phyloP scores from a whole-genome alignment of 2,797 vertebrate genomes.

The Otus scops region DNA sequence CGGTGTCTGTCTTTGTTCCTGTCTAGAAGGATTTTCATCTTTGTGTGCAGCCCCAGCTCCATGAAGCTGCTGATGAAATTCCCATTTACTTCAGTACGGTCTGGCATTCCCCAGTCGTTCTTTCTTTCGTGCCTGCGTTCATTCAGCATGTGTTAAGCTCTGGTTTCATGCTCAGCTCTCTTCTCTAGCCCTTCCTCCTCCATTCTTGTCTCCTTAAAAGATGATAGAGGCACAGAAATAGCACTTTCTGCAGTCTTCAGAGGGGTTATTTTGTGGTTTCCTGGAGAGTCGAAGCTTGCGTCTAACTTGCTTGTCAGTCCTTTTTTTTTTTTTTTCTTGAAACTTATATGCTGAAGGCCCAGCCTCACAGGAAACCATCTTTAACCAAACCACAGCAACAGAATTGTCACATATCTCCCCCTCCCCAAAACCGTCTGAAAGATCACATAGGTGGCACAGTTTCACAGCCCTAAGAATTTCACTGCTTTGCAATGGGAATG shows the following conservation, averaged over 20 bases:
- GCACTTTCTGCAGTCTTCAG: not conserved
- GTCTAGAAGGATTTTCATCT: not conserved
- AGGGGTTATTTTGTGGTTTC: conserved; percentile 60
- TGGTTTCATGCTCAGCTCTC: not conserved
- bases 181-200: not conserved
- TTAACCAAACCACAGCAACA: conserved; percentile 29
- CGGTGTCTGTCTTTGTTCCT: conserved; percentile 34
- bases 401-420: not conserved
- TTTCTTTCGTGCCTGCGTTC: not conserved
- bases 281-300: conserved; percentile 49
- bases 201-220: not conserved
- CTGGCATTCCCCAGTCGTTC: not conserved
- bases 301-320: conserved; percentile 3
- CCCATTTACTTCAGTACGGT: not conserved
- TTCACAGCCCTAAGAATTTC: conserved; percentile 15
- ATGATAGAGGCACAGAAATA: not conserved
- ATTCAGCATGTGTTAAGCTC: not conserved
- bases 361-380: conserved; percentile 49
- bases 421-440: conserved; percentile 1
- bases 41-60: not conserved
- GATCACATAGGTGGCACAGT: conserved; percentile 40
- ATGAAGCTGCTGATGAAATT: not conserved
- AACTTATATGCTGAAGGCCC: not conserved
- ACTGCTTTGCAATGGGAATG: conserved; percentile 31
- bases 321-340: not conserved